These are phyloP conservation scores for Trichopoda pennipes DNA, from an alignment of 2,888 invertebrate species.

Conservation along the genomic window DNA sequence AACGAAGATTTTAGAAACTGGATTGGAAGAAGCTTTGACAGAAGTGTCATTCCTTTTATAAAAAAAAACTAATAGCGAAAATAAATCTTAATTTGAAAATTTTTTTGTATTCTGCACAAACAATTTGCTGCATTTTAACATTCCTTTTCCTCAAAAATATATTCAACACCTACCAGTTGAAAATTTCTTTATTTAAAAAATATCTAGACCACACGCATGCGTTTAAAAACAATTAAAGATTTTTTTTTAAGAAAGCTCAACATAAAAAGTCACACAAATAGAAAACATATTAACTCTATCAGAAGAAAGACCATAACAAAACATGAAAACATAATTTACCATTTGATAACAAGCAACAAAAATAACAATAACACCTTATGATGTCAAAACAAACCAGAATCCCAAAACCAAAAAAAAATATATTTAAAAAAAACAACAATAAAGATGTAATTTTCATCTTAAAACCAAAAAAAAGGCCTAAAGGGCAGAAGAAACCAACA, in stretches of 20 bases:
- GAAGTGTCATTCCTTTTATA: too few relatives aligned
- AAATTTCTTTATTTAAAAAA: not conserved
- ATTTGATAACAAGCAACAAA: constrained; percentile 62
- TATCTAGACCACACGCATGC: constrained; percentile 50
- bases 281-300: constrained; percentile 62
- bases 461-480: constrained; percentile 27
- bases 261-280: constrained; percentile 7
- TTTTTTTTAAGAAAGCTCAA: constrained; percentile 12
- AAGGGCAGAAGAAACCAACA: constrained; percentile 21
- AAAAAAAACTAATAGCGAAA: too few relatives aligned
- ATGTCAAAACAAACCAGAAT: constrained; percentile 44
- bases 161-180: constrained; percentile 31
- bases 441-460: constrained; percentile 38
- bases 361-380: constrained; percentile 33
- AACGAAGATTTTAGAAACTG: too few relatives aligned
- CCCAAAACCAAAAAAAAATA: not conserved
- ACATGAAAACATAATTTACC: constrained; percentile 68
- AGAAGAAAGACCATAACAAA: constrained; percentile 38
- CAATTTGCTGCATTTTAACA: too few relatives aligned
- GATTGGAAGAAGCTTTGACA: too few relatives aligned
- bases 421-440: constrained; percentile 32
- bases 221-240: constrained; percentile 32
- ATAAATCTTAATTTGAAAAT: too few relatives aligned
- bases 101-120: too few relatives aligned
- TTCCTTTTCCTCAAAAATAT: too few relatives aligned